Conservation (phyloP, 2,113 vertebrate species). For the Tachuris rubrigastra region DNA sequence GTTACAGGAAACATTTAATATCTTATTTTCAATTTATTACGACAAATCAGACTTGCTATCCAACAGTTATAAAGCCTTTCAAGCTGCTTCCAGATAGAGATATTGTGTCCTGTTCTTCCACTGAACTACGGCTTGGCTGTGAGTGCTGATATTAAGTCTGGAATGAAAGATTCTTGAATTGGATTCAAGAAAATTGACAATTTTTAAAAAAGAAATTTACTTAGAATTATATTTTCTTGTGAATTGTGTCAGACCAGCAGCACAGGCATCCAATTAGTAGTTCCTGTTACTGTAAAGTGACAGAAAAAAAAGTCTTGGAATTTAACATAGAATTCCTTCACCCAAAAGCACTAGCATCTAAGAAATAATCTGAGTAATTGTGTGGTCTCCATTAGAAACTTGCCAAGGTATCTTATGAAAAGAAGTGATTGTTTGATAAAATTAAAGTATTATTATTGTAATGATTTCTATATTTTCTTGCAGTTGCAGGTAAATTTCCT, state of each 20-base stretch:
- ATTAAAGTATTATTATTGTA: background rate
- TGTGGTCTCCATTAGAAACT: background rate
- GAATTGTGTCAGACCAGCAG: background rate
- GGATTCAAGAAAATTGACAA: background rate
- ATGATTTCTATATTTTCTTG: background rate
- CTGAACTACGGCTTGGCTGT: background rate
- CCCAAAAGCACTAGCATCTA: background rate
- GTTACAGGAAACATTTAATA: background rate
- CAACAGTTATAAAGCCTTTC: background rate
- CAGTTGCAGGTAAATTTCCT: background rate
- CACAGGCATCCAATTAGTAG: background rate
- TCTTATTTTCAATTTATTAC: background rate
- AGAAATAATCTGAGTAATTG: background rate
- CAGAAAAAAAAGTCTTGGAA: background rate
- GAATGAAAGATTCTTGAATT: background rate
- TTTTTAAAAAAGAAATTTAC: background rate
- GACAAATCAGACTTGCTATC: background rate
- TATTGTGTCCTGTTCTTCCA: background rate
- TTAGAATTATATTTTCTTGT: background rate
- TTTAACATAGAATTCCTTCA: background rate
- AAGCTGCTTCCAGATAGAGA: background rate
- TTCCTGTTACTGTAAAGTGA: background rate
- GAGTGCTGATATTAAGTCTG: background rate
- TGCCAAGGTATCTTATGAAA: background rate
- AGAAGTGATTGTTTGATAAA: background rate